phyloP scores from a whole-genome alignment of 1,140 invertebrate species.

The Neoseiulus cucumeris region DNA sequence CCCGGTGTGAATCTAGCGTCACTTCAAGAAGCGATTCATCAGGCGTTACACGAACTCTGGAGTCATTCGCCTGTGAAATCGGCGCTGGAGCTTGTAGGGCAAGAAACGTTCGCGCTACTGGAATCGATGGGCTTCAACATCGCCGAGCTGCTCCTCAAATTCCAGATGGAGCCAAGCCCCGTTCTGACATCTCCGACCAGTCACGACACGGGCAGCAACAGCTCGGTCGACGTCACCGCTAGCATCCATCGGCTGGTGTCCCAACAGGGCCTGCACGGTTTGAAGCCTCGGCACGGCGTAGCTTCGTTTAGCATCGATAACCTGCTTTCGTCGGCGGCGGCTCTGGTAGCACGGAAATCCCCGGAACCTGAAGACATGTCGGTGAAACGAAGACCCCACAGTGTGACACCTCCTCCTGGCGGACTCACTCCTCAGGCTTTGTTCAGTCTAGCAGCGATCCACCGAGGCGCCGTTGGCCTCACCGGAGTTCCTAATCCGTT shows the following conservation, averaged over 20 bases:
- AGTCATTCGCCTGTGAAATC: constrained; percentile 18
- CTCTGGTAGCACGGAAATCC: neutral
- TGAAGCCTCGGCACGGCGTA: neutral
- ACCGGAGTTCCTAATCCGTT: neutral
- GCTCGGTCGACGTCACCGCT: neutral
- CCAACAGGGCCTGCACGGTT: neutral
- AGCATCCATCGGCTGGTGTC: constrained; percentile 2
- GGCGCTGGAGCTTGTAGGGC: constrained; percentile 20
- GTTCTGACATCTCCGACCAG: constrained; percentile 8
- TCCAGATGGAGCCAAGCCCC: constrained; percentile 6
- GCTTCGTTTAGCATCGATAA: neutral
- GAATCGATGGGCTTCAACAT: constrained; percentile 19
- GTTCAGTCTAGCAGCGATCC: constrained; percentile 3
- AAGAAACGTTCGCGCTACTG: constrained; percentile 19
- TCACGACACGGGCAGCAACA: constrained; percentile 6
- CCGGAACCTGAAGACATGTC: constrained; percentile 1
- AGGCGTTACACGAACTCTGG: constrained; percentile 20
- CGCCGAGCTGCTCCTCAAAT: constrained; percentile 16
- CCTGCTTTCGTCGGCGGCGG: constrained; percentile 7
- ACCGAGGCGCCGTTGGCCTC: neutral
- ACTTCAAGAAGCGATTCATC: constrained; percentile 21
- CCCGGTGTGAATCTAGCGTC: constrained; percentile 22
- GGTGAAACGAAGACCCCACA: neutral
- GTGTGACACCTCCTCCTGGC: neutral
- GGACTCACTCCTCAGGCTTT: neutral